Base-by-base conservation (phyloP, 92 coral and sea anemone genomes). In the Paramuricea clavata region DNA sequence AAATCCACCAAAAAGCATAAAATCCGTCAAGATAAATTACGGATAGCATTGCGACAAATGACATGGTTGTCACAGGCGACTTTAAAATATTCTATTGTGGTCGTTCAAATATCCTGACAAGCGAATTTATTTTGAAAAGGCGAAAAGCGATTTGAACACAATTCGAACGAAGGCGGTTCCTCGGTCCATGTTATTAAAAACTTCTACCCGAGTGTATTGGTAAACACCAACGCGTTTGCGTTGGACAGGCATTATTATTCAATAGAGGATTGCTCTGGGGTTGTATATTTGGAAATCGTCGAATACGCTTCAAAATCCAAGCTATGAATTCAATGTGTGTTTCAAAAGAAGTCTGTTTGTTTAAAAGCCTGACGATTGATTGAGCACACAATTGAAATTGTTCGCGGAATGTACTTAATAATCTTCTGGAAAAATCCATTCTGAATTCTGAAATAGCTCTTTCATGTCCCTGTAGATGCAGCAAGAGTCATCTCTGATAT, bases 321-420 rank as follows among this genome's bases (percentile, higher is more conserved):
- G 30, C 36, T 65, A 27, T 13, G 72, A 13, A 28, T 27, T 30
- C 72, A 39, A 65, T 65, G 36, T 65, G 72, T 65, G 72, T 65
- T 65, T 65, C 28, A 28, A 30, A 4, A 31, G 1, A 1, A 65
- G 36, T 31, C 12, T 60, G 33, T 60, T 22, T 65, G 72, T 33
- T 28, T 65, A 4, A 65, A 65, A 33, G 72, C 27, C 23, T 28
- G 39, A 65, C 17, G 39, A 65, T 11, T 65, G 22, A 33, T 28
- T 65, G 39, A 25, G 13, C 72, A 65, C 36, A 39, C 72, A 65
- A 10, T 65, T 26, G 39, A 65, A 2, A 54, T 11, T 5, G n/a
- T 6, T 28, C 21, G 23, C 72, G 39, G 36, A 65, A 65, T 13
- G 72, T 65, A 9, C 6, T 65, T 65, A 11, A 5, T 28, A 26